Evolutionary conservation across 2,888 invertebrate species (phyloP), one percentile per base, ranked within the genome.

Genomic region (Heliconius erato): DNA sequence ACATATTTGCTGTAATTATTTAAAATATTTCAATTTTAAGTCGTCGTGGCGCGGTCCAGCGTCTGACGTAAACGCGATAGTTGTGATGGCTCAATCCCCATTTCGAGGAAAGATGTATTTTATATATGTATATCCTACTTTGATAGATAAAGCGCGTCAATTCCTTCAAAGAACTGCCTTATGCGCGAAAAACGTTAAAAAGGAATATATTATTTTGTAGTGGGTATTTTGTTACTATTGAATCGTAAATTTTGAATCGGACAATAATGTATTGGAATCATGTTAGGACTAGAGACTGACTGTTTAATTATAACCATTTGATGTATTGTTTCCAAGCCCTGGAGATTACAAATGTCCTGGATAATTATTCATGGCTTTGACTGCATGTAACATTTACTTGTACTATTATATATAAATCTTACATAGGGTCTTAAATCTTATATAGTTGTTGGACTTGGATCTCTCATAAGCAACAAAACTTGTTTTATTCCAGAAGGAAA

Each of bases 271-370:
- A 77, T 77, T 23, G 65, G 23, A 9, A 7, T 65, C 35, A 16
- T 16, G 19, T 77, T 35, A 35, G 12, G 12, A 40, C 40, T 23
- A 40, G 35, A 76, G 40, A 35, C 49, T 32, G 40, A 35, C 32
- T 32, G n/a, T 59, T 71, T 54, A 79, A 77, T 65, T 26, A 77
- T 44, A 76, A 54, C 32, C 74, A 65, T 16, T 77, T 77, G 65
- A 77, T 65, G 35, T 35, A 40, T 40, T 40, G 40, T 77, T n/a
- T 77, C 65, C 40, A 16, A 65, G 74, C 77, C 77, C 40, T 35
- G n/a, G 9, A 40, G 77, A 77, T 65, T 77, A 77, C 11, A 40
- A 77, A 77, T 77, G 19, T 65, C 32, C 63, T 26, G 2, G 2
- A 32, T 32, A 32, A 59, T 59, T 74, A 59, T 74, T 59, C 6